Evolutionary conservation across 1,140 invertebrate species (phyloP), one percentile per base, ranked within the genome.

Genomic region (Meteorus sp.): DNA sequence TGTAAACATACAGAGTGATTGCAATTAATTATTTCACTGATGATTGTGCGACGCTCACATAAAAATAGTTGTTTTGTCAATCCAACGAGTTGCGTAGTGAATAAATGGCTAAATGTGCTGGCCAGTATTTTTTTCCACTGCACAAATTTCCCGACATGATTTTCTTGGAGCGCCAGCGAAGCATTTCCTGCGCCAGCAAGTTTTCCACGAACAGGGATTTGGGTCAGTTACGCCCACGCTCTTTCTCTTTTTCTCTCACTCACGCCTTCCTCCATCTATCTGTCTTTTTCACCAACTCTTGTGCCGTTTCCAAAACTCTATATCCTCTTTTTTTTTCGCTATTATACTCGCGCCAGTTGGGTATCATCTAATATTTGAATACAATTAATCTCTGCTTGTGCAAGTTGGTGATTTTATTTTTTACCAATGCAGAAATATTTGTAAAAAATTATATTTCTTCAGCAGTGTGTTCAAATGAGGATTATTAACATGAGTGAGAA

Each of bases 121-220:
- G 5, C 31, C 15, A 11, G 31, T 56, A 19, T 59, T 55, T 56
- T 62, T 58, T 45, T 54, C 33, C 37, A 11, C 22, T 19, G 25
- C 22, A 25, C 25, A 19, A 73, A 72, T 76, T 75, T 65, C 63
- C 61, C 64, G 53, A 68, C 65, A 70, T 72, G 66, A 74, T 74
- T 75, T 72, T 66, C 69, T 69, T 67, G 61, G 69, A 62, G 70
- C 66, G 70, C 66, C 60, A 67, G 66, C 67, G 61, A 64, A 72
- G 68, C 72, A 77, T 76, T 73, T 67, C 67, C 69, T 73, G 52
- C 61, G 73, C 73, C 69, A 77, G 74, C 75, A 76, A 72, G 68
- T 75, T 77, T 78, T 77, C 70, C 69, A 68, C 60, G 66, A 60
- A 59, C 66, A 63, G 66, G 65, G 66, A 73, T 73, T 73, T 62